phyloP scores from a whole-genome alignment of 2,797 vertebrate genomes.

The Amniataba percoides region DNA sequence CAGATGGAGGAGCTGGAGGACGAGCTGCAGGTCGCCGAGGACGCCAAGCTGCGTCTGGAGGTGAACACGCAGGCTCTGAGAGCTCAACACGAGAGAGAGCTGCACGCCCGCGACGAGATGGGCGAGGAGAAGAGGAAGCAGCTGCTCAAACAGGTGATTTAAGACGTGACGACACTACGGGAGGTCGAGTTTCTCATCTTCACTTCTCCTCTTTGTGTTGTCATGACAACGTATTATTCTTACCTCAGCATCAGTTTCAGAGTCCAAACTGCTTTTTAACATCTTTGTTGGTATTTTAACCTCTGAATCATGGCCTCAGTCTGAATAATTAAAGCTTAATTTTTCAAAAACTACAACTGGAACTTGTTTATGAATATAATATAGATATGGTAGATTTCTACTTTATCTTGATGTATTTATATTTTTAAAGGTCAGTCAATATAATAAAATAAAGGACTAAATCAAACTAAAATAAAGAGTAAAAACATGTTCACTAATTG shows the following conservation, averaged over 20 bases:
- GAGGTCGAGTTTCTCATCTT: not conserved
- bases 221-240: not conserved
- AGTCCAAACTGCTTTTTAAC: not conserved
- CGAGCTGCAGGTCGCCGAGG: slow-evolving; percentile 95
- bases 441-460: not conserved
- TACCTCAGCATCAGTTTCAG: not conserved
- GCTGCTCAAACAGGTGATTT: slow-evolving; percentile 90
- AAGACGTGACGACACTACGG: not conserved
- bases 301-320: not conserved
- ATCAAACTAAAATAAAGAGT: not conserved
- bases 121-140: slow-evolving; percentile 95
- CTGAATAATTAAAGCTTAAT: no score
- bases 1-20: slow-evolving; percentile 97
- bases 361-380: no score
- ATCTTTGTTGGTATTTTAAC: not conserved
- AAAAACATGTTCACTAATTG: not conserved
- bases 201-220: not conserved
- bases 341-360: no score
- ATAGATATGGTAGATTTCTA: not conserved
- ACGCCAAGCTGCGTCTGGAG: slow-evolving; percentile 95
- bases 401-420: not conserved
- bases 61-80: slow-evolving; percentile 95
- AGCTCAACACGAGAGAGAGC: slow-evolving; percentile 93
- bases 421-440: no score
- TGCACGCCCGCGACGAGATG: slow-evolving; percentile 92